Percentiles rank a stretch among this genome's conserved stretches.
These are phyloP conservation scores for Lanistes nyassanus DNA, from an alignment of 1,140 invertebrate genomes.

Conservation along the genomic window DNA sequence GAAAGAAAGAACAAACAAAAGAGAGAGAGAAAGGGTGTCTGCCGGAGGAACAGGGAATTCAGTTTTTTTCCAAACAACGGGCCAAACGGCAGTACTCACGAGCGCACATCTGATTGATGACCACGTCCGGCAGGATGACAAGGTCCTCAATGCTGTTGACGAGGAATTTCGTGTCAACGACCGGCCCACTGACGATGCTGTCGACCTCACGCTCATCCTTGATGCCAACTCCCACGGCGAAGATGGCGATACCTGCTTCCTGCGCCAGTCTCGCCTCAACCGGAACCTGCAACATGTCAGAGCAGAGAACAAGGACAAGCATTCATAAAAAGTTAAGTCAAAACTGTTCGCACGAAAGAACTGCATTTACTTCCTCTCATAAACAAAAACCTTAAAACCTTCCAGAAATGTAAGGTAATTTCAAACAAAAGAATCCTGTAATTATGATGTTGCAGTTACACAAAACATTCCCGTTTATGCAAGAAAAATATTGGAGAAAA, in stretches of 20 bases:
- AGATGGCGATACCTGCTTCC: constrained; percentile 34
- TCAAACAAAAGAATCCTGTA: too few relatives aligned
- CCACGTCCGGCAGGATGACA: constrained; percentile 34
- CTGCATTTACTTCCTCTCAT: too few relatives aligned
- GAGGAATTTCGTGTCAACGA: constrained; percentile 34
- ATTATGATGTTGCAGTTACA: too few relatives aligned
- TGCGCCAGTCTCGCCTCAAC: constrained; percentile 37
- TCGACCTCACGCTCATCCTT: constrained; percentile 38
- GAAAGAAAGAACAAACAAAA: too few relatives aligned
- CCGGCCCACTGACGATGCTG: constrained; percentile 43
- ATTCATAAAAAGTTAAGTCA: too few relatives aligned
- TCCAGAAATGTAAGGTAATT: too few relatives aligned
- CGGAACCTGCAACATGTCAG: neutral
- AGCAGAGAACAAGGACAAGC: neutral
- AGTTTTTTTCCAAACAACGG: neutral
- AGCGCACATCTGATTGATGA: constrained; percentile 43
- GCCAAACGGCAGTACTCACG: constrained; percentile 34
- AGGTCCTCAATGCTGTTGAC: constrained; percentile 33
- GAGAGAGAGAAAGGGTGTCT: neutral
- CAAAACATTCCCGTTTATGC: too few relatives aligned
- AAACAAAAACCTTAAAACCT: too few relatives aligned
- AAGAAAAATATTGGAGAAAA: too few relatives aligned
- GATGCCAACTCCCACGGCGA: constrained; percentile 41
- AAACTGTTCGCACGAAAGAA: too few relatives aligned
- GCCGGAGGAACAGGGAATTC: neutral